Evolutionary conservation across 2,113 vertebrate species (phyloP).

Genomic region (Oreochromis aureus): DNA sequence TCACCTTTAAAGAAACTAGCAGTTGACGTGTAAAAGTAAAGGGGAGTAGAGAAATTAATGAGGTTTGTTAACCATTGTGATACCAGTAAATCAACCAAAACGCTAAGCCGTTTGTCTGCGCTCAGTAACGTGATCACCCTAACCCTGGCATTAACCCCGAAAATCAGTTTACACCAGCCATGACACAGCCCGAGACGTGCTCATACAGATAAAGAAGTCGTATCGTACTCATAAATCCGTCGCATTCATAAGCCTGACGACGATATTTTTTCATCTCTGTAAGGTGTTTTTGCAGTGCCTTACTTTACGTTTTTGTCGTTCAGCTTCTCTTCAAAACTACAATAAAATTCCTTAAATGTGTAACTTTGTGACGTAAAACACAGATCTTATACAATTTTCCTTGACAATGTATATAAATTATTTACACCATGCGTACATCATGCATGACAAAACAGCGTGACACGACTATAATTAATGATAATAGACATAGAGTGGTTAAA

Average conservation of each 20-base stretch:
- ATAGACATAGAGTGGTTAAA: background rate
- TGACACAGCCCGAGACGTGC: background rate
- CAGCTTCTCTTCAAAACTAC: background rate
- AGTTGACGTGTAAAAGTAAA: background rate
- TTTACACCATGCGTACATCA: background rate
- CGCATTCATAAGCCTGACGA: background rate
- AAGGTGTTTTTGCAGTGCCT: background rate
- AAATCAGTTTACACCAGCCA: background rate
- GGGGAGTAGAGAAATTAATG: background rate
- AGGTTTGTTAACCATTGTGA: background rate
- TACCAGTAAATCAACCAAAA: background rate
- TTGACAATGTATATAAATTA: background rate
- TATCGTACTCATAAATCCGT: rapidly evolving
- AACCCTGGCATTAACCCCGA: background rate
- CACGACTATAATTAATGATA: background rate
- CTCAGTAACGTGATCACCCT: background rate
- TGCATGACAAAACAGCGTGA: background rate
- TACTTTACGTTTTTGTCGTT: background rate
- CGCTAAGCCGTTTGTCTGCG: background rate
- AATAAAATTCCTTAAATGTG: background rate
- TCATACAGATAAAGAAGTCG: background rate
- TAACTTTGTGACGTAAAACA: background rate
- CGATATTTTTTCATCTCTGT: background rate
- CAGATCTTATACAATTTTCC: background rate
- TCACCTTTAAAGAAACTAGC: background rate